Base-by-base conservation (phyloP, 2,113 vertebrate species). In the Sinocyclocheilus maitianheensis region DNA sequence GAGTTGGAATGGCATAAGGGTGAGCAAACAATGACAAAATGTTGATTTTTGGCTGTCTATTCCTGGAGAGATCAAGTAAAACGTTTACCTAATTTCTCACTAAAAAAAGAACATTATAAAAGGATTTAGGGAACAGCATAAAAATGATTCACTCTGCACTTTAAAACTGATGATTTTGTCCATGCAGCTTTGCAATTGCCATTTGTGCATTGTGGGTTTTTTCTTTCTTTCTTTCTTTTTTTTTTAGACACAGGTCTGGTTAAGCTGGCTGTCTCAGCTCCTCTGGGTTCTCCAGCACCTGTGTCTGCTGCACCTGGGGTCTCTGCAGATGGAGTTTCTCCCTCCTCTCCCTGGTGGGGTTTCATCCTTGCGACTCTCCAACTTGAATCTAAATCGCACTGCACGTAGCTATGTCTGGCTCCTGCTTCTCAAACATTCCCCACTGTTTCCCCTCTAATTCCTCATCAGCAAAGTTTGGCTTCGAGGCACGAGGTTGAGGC, bases 241-340 rank as follows among this genome's bases (percentile, higher is more conserved):
- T 79, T 55, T n/a, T 40, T 48, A 22, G 12, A 58, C 30, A 10
- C 82, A 7, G 82, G 26, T 84, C 72, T 53, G 72, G 37, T 78
- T 65, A 7, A 51, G 84, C 34, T 20, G 72, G 58, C 83, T 77
- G 74, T 13, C 58, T 85, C 75, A 85, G 84, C 84, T 26, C 34
- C 26, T 81, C 69, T 81, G 53, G 34, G 67, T 51, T 58, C 84
- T 81, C 51, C 65, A 22, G 48, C 77, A 86, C 84, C 84, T 86
- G 84, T 67, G 65, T 67, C 63, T 5, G 40, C 63, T 82, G 80
- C 63, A 82, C 80, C 80, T 51, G 80, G 63, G 80, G 40, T 82
- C 63, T 48, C 43, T 40, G 11, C 80, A 82, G 80, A 82, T 82
- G 80, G 24, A 34, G 40, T 82, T 63, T 37, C 24, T 65, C n/a